Percentiles rank a stretch among this genome's conserved stretches.
These are phyloP conservation scores for Lamprologus callipterus DNA, from an alignment of 2,113 vertebrate genomes.

Conservation along the genomic window DNA sequence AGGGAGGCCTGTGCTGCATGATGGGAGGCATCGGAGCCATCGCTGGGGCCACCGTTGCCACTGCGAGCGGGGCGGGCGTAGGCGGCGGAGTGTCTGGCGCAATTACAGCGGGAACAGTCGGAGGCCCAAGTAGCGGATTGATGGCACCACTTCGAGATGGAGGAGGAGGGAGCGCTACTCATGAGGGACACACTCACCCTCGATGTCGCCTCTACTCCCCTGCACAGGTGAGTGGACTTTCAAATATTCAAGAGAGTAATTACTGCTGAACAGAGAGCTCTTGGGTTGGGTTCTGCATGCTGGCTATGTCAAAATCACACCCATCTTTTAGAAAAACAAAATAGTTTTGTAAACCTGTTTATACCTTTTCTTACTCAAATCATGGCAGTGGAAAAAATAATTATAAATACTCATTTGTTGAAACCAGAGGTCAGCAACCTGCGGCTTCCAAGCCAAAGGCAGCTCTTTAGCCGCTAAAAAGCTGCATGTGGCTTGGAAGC, in stretches of 20 bases:
- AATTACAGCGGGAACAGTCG: background rate
- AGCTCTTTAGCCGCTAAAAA: accelerated
- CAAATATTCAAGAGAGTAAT: background rate
- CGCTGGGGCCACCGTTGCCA: constrained; percentile 24
- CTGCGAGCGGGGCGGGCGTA: background rate
- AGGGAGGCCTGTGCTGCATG: constrained; percentile 76
- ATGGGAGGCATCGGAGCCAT: constrained; percentile 63
- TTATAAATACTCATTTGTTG: background rate
- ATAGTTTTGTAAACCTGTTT: background rate
- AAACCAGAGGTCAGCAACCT: background rate
- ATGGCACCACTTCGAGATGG: background rate
- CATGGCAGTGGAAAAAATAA: background rate
- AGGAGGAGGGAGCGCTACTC: background rate
- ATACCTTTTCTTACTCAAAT: background rate
- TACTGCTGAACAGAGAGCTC: background rate
- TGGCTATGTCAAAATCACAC: background rate
- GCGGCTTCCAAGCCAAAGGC: accelerated
- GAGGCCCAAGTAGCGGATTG: background rate
- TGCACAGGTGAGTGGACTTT: constrained; percentile 78
- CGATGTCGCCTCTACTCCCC: constrained; percentile 84
- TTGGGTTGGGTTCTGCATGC: background rate
- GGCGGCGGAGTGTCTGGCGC: background rate
- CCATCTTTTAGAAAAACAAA: background rate
- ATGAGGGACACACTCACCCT: constrained; percentile 38
- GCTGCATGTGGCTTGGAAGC: background rate